A percentile compares a stretch with the other conserved stretches of the same genome.
phyloP scores from a whole-genome alignment of 2,797 vertebrate species.

The Carcharodon carcharias region DNA sequence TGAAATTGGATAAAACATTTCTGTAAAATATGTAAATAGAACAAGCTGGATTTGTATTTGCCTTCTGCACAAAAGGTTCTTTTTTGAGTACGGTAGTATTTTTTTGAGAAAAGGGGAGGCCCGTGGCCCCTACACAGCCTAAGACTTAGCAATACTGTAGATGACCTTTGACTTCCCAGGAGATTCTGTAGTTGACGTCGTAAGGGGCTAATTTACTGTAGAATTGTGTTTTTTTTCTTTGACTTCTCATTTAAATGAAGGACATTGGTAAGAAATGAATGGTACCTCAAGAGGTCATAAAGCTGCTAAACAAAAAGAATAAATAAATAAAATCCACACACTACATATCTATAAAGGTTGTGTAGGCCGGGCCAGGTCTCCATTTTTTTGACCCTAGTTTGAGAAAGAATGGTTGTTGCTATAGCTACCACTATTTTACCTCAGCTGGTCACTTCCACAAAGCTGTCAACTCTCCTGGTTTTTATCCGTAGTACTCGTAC shows the following conservation, averaged over 20 bases:
- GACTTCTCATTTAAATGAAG: slow-evolving; percentile 36
- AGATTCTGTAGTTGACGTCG: slow-evolving; percentile 17
- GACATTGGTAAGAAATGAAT: slow-evolving; percentile 28
- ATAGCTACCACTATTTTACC: slow-evolving; percentile 22
- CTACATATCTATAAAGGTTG: slow-evolving; percentile 33
- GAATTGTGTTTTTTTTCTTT: slow-evolving; percentile 24
- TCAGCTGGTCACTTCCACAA: slow-evolving; percentile 29
- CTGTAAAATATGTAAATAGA: slow-evolving; percentile 98
- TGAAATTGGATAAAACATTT: slow-evolving; percentile 65
- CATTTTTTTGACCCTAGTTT: slow-evolving; percentile 25
- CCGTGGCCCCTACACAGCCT: slow-evolving; percentile 19
- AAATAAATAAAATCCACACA: neutral
- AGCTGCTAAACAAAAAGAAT: slow-evolving; percentile 30
- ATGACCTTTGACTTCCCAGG: slow-evolving; percentile 11
- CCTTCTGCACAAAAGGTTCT: slow-evolving; percentile 34
- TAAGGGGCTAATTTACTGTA: slow-evolving; percentile 34
- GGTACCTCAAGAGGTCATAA: slow-evolving; percentile 29
- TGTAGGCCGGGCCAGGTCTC: slow-evolving; percentile 5
- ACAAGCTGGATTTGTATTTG: slow-evolving; percentile 56
- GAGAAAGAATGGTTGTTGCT: slow-evolving; percentile 2
- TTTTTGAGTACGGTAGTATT: slow-evolving; percentile 37
- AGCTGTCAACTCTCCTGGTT: slow-evolving; percentile 29
- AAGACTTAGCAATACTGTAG: slow-evolving; percentile 33
- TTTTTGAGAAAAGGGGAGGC: slow-evolving; percentile 4
- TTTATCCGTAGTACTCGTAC: neutral